phyloP scores from a whole-genome alignment of 2,113 vertebrate genomes.

The Physeter macrocephalus region DNA sequence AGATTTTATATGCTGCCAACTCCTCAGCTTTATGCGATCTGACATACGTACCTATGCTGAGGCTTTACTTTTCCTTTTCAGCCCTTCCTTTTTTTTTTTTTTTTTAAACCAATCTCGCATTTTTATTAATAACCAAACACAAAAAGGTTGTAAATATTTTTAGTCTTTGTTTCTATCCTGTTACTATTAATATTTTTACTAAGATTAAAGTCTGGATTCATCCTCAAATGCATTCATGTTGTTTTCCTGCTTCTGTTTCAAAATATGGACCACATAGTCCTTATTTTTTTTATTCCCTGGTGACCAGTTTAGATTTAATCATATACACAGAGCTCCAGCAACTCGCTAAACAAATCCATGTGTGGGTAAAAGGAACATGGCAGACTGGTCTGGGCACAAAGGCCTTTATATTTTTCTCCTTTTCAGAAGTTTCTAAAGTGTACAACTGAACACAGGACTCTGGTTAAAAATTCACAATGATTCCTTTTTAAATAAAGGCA shows the following conservation, averaged over 20 bases:
- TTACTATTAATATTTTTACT: not conserved
- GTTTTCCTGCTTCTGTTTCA: conserved; percentile 50
- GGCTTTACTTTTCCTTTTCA: not conserved
- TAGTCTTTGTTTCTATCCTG: conserved; percentile 27
- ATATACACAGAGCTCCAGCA: not conserved
- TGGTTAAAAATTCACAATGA: not conserved
- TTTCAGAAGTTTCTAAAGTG: conserved; percentile 41
- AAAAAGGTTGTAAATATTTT: not conserved
- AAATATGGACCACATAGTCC: conserved; percentile 13
- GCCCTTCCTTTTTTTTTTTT: not conserved
- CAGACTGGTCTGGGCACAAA: conserved; percentile 20
- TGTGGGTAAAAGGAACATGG: conserved; percentile 10
- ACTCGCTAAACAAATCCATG: conserved; percentile 9
- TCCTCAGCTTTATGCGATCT: not conserved
- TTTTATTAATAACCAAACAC: conserved; percentile 10
- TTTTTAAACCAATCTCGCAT: not conserved
- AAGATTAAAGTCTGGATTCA: conserved; percentile 17
- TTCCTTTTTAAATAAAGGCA: conserved; percentile 2
- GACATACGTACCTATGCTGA: not conserved
- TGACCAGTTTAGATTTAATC: conserved; percentile 32
- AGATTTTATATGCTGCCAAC: not conserved
- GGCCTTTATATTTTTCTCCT: not conserved
- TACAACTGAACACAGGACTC: not conserved
- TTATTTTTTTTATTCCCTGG: conserved; percentile 26
- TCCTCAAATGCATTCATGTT: not conserved